Evolutionary conservation across 2,888 invertebrate genomes (phyloP), one percentile per base, ranked within the genome.

Genomic region (Drosophila buzzatii): DNA sequence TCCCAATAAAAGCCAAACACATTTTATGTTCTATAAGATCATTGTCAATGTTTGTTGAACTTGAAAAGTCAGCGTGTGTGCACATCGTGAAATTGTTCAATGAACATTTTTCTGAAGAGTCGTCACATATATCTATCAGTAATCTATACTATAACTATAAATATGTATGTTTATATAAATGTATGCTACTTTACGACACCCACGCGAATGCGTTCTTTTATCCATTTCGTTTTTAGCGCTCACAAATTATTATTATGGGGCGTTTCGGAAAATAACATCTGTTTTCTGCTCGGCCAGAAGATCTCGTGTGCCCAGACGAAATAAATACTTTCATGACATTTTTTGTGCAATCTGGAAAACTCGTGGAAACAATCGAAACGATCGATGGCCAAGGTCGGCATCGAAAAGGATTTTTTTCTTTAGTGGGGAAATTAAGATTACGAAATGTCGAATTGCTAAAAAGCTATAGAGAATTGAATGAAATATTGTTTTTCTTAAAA

Each of bases 61-160:
- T 90, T 89, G 89, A 90, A 81, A 90, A 56, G 67, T 77, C 89
- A 76, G 37, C 79, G 33, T 55, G 41, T 41, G 71, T 41, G 76
- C 63, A 59, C 51, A 47, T 39, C 55, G 44, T 51, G 57, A 71
- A 75, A 65, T 72, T 73, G 49, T 68, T 85, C 87, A 89, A 85
- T 85, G 87, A 79, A 84, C 73, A 37, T 51, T 55, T 61, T 20
- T 9, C 9, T 31, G 18, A 16, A 59, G 59, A 9, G 14, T 35
- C 27, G 62, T 33, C 35, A 44, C 39, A 59, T 45, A 70, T 61
- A 73, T 66, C 52, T 57, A 73, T 68, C 57, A 67, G 62, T 62
- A 53, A 65, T 49, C 59, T 59, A 39, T 71, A 44, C 35, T 18
- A 57, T 42, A 47, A 8, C 35, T 42, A 51, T 65, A n/a, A 37